These are phyloP conservation scores for Macropis europaea DNA, from an alignment of 2,888 invertebrate species.

Conservation along the genomic window DNA sequence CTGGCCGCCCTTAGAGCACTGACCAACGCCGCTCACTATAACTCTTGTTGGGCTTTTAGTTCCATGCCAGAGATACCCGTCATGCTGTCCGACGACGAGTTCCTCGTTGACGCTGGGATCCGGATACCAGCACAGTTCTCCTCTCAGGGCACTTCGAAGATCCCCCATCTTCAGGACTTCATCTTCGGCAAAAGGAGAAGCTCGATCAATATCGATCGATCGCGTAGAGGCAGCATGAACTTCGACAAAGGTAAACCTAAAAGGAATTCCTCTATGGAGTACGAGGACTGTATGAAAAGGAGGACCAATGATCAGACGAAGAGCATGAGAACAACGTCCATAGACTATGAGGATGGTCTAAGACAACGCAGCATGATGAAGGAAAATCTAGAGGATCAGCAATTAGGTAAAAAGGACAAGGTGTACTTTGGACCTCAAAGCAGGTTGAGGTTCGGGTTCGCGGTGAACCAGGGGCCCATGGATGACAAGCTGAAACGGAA, in stretches of 20 bases:
- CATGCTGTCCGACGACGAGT: conserved; percentile 76
- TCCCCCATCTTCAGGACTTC: conserved; percentile 73
- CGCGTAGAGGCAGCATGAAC: conserved; percentile 55
- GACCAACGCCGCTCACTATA: conserved; percentile 70
- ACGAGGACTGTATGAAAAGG: conserved; percentile 70
- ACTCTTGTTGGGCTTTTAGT: conserved; percentile 78
- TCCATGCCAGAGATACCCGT: conserved; percentile 77
- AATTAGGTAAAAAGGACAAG: conserved; percentile 49
- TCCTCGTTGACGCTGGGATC: conserved; percentile 78
- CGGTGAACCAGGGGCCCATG: conserved; percentile 34
- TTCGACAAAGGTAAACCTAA: conserved; percentile 66
- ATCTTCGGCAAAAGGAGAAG: conserved; percentile 66
- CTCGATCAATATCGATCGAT: conserved; percentile 57
- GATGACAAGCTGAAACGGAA: conserved; percentile 68
- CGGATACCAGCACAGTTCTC: conserved; percentile 75
- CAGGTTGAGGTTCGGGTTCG: conserved; percentile 61
- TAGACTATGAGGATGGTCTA: conserved; percentile 70
- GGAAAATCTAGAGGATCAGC: conserved; percentile 57
- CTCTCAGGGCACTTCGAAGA: conserved; percentile 72
- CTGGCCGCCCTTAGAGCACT: conserved; percentile 61
- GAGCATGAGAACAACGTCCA: conserved; percentile 58
- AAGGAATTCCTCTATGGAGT: conserved; percentile 61
- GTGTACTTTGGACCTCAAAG: conserved; percentile 57
- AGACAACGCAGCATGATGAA: conserved; percentile 53
- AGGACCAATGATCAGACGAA: conserved; percentile 60